Conservation (phyloP, 2,888 invertebrate species). For the Thera britannica region DNA sequence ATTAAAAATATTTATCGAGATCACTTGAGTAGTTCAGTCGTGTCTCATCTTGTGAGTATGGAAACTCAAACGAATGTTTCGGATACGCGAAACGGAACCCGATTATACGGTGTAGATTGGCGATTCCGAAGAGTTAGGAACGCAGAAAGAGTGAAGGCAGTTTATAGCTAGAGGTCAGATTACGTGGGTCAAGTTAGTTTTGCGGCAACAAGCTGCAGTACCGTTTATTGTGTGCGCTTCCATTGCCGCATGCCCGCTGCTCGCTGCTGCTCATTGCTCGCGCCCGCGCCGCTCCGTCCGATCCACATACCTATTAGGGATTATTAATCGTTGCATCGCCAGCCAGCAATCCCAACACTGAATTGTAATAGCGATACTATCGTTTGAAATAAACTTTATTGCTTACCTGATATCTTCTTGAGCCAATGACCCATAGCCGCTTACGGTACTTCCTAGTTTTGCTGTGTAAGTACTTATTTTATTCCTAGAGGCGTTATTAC, state of each 20-base stretch:
- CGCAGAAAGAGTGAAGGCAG: slow-evolving; percentile 33
- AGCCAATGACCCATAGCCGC: slow-evolving; percentile 74
- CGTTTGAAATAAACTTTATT: slow-evolving; percentile 68
- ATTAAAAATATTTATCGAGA: too few relatives aligned
- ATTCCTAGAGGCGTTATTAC: slow-evolving; percentile 54
- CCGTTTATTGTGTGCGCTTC: slow-evolving; percentile 46
- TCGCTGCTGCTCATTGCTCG: slow-evolving; percentile 20
- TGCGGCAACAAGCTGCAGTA: slow-evolving; percentile 47
- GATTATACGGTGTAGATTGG: neutral
- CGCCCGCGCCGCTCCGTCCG: neutral
- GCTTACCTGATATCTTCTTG: slow-evolving; percentile 71
- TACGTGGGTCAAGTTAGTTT: slow-evolving; percentile 45
- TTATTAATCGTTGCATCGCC: slow-evolving; percentile 39
- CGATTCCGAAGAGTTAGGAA: slow-evolving; percentile 18
- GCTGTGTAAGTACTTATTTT: slow-evolving; percentile 50
- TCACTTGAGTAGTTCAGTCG: too few relatives aligned
- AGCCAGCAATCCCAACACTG: slow-evolving; percentile 33
- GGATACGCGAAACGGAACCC: too few relatives aligned
- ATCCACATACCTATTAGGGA: slow-evolving; percentile 19
- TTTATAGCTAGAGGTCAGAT: slow-evolving; percentile 42
- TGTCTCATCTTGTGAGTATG: neutral
- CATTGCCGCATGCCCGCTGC: slow-evolving; percentile 4
- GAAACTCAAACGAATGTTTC: too few relatives aligned
- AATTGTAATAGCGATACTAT: slow-evolving; percentile 62
- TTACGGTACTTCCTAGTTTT: slow-evolving; percentile 71